Evolutionary conservation across 1,140 invertebrate species (phyloP).

Genomic region (Reticulitermes speratus): DNA sequence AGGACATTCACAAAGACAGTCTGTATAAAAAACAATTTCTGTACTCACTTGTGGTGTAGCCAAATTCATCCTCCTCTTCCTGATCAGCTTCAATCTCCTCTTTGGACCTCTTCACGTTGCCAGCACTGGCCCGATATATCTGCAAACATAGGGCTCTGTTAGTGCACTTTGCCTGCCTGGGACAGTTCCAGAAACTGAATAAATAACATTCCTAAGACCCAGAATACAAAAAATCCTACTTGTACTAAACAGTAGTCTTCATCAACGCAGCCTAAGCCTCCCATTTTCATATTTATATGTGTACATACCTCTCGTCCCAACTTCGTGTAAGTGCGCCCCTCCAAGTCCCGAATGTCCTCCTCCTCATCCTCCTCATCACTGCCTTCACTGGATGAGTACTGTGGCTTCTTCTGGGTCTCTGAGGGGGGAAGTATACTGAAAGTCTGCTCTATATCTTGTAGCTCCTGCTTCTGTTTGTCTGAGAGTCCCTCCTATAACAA

Average conservation of each 20-base stretch:
- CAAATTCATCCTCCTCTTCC: conserved; percentile 85
- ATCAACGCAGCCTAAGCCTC: no score
- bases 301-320: conserved; percentile 69
- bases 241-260: no score
- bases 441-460: conserved; percentile 28
- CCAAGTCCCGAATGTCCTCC: conserved; percentile 69
- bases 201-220: no score
- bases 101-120: conserved; percentile 73
- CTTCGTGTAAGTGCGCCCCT: conserved; percentile 74
- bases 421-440: conserved; percentile 2
- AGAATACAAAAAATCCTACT: no score
- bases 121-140: conserved; percentile 88
- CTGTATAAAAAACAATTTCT: neutral
- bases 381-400: conserved; percentile 44
- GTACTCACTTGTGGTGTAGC: conserved; percentile 87
- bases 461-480: conserved; percentile 42
- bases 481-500: conserved; percentile 40
- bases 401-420: conserved; percentile 25
- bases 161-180: neutral
- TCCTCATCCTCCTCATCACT: conserved; percentile 65
- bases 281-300: no score
- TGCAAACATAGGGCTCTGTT: conserved; percentile 44
- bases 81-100: conserved; percentile 75
- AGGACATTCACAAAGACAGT: no score
- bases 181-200: no score